Evolutionary conservation across 2,113 vertebrate species (phyloP).

Genomic region (Larimichthys crocea): DNA sequence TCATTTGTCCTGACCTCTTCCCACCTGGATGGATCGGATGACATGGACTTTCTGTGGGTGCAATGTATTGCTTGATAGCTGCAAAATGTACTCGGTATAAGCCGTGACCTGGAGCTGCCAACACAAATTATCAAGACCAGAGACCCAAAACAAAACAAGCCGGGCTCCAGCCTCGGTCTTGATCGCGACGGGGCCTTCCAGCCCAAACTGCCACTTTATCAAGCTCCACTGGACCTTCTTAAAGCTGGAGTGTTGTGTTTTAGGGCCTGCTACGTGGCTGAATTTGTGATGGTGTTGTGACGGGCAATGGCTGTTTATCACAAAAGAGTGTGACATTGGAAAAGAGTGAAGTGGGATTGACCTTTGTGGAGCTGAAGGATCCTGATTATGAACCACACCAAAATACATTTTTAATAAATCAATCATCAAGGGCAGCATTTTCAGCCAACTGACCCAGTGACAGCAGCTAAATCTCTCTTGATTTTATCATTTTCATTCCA

Average conservation of each 20-base stretch:
- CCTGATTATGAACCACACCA: not conserved
- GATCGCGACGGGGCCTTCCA: conserved; percentile 43
- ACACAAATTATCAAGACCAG: conserved; percentile 35
- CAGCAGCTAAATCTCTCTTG: not conserved
- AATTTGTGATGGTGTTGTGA: conserved; percentile 5
- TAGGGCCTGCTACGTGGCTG: conserved; percentile 11
- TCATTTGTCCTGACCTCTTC: no score
- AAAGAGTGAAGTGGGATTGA: not conserved
- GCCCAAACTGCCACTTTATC: conserved; percentile 61
- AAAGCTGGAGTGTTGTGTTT: conserved; percentile 34
- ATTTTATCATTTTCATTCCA: not conserved
- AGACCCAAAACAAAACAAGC: conserved; percentile 44
- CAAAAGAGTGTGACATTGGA: conserved; percentile 35
- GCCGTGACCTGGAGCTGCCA: conserved; percentile 49
- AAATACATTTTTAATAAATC: not conserved
- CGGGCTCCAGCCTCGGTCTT: conserved; percentile 23
- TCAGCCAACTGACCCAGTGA: not conserved
- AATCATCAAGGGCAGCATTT: not conserved
- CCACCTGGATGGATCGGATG: no score
- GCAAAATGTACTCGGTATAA: no score
- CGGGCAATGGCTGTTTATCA: conserved; percentile 6
- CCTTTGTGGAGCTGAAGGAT: conserved; percentile 11
- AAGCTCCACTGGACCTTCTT: conserved; percentile 58
- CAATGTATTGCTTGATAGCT: no score
- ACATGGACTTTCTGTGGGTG: no score